phyloP scores from a whole-genome alignment of 2,888 invertebrate species.

The Megaustenia siamemsis region DNA sequence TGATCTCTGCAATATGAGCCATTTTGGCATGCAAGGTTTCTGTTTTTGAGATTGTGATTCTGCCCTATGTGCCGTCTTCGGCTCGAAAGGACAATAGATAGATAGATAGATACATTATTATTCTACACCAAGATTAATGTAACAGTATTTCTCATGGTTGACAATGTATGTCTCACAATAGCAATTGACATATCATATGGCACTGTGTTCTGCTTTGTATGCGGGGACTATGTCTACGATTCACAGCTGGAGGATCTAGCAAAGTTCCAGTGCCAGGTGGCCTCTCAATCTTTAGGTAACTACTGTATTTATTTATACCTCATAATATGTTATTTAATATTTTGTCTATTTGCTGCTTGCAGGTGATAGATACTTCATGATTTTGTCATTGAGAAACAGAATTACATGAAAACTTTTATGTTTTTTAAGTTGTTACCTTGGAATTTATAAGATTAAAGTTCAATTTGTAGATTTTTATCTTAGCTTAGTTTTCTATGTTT shows the following conservation, averaged over 20 bases:
- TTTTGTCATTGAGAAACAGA: too few relatives aligned
- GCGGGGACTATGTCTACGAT: slow-evolving; percentile 95
- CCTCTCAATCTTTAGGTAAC: slow-evolving; percentile 59
- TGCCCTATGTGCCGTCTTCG: too few relatives aligned
- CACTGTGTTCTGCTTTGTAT: slow-evolving; percentile 92
- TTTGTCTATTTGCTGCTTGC: not conserved
- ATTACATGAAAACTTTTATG: too few relatives aligned
- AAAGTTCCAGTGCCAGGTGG: slow-evolving; percentile 68
- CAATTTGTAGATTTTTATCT: too few relatives aligned
- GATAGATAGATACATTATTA: not conserved
- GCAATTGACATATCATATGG: slow-evolving; percentile 93
- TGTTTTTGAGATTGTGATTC: too few relatives aligned
- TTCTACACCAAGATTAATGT: not conserved
- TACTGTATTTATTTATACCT: not conserved
- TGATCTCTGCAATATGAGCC: too few relatives aligned
- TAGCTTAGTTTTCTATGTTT: too few relatives aligned
- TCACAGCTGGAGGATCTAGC: slow-evolving; percentile 83
- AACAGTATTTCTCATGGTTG: not conserved
- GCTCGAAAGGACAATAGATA: too few relatives aligned
- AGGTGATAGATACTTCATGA: too few relatives aligned
- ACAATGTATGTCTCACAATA: slow-evolving; percentile 59
- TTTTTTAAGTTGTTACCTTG: too few relatives aligned
- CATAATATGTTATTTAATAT: not conserved
- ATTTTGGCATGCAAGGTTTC: too few relatives aligned
- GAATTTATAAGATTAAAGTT: too few relatives aligned